phyloP scores from a whole-genome alignment of 2,797 vertebrate species.

The Leuciscus waleckii region DNA sequence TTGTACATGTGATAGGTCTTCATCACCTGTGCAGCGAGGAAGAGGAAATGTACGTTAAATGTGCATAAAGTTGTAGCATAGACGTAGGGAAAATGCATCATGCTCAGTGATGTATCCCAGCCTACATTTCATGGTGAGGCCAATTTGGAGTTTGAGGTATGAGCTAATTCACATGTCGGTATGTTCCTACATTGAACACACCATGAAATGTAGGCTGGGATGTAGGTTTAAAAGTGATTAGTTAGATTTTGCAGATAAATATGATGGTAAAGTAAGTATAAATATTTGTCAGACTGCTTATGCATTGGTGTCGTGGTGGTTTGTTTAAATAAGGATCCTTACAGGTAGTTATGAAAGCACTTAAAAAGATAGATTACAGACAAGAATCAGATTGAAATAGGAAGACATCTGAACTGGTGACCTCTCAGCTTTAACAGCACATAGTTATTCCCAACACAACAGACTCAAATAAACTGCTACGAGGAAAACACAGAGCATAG shows the following conservation, averaged over 20 bases:
- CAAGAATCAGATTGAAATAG: constrained; percentile 19
- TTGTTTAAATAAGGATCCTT: constrained; percentile 26
- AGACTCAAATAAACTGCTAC: background rate
- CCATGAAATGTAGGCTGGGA: background rate
- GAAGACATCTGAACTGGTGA: constrained; percentile 41
- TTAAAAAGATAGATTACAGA: constrained; percentile 2
- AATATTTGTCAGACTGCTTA: constrained; percentile 15
- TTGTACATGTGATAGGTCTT: constrained; percentile 99
- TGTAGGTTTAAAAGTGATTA: background rate
- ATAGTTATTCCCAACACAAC: constrained; percentile 14
- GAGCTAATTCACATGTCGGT: background rate
- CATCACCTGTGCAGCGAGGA: constrained; percentile 87
- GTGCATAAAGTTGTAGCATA: background rate
- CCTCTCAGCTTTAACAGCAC: constrained; percentile 30
- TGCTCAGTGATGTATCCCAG: background rate
- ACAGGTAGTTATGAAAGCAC: constrained; percentile 14
- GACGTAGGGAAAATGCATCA: background rate
- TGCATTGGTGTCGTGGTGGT: background rate
- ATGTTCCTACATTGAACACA: background rate
- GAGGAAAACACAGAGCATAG: background rate
- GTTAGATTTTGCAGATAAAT: background rate
- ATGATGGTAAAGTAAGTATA: background rate
- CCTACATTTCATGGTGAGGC: background rate
- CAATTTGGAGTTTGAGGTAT: background rate
- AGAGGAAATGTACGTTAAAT: background rate